Evolutionary conservation across 2,888 invertebrate species (phyloP), one percentile per base, ranked within the genome.

Genomic region (Mesorhabditis sp.): DNA sequence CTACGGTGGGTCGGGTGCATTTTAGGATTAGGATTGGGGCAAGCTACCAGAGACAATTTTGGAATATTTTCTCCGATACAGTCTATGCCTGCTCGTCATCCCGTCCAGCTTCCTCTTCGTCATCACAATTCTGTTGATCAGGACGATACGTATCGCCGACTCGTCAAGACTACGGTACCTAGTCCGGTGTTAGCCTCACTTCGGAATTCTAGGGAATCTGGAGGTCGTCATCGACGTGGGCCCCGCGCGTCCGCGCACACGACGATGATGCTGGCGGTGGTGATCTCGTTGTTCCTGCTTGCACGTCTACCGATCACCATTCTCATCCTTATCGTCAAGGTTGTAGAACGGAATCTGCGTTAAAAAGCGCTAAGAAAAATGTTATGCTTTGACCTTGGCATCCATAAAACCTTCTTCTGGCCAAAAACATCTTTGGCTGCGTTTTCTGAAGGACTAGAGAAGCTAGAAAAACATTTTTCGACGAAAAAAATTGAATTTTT

Each of bases 181-280:
- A 70, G 45, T 28, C 65, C 65, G 28, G 65, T 69, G 43, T 13
- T n/a, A 44, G 58, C 15, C 41, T 67, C 42, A 43, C n/a, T 28
- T 15, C 7, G 6, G n/a, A 13, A 7, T 58, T 58, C n/a, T 41
- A 13, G 7, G 6, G 43, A 50, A n/a, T 41, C 7, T 5, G n/a
- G 5, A 28, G 43, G 10, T 15, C 67, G 72, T 13, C 72, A 72
- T 45, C 66, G 45, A 5, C 68, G 64, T 5, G 66, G 67, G 0
- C 71, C 43, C 45, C 65, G 63, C 42, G 69, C 68, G 4, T 72
- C 77, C 4, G 66, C 72, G 0, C 75, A 80, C 64, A 80, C 80
- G 6, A 80, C 80, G 4, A 73, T 77, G 6, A 80, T 80, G 80
- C 69, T 80, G 6, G 77, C 78, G 4, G 80, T 80, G 6, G 78